These are phyloP conservation scores for Protonemura montana DNA, from an alignment of 2,888 invertebrate species.

Conservation along the genomic window DNA sequence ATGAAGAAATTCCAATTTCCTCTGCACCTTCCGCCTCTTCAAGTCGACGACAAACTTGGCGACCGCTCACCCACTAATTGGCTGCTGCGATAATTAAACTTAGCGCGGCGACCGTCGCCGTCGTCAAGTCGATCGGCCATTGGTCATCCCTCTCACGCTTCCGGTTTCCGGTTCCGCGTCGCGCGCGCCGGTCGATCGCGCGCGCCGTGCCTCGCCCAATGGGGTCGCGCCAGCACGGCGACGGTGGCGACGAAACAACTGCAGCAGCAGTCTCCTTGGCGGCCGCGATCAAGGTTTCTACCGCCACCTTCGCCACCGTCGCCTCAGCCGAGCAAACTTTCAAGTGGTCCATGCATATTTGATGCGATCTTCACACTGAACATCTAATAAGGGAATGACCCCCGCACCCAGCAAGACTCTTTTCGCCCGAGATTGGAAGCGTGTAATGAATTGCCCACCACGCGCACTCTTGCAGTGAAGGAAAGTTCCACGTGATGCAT, in stretches of 20 bases:
- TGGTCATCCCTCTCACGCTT: not conserved
- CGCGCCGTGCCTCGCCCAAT: constrained; percentile 14
- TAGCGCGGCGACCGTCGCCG: not conserved
- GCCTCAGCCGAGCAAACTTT: constrained; percentile 17
- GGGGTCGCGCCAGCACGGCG: not conserved
- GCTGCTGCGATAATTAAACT: not conserved
- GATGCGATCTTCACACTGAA: constrained; percentile 35
- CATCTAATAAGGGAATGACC: constrained; percentile 39
- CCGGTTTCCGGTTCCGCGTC: not conserved
- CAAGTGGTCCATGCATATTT: constrained; percentile 39
- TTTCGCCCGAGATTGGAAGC: constrained; percentile 18
- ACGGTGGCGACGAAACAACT: not conserved
- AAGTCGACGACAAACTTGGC: not conserved
- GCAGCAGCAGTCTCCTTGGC: not conserved
- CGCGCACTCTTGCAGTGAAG: not conserved
- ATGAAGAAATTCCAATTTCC: constrained; percentile 12
- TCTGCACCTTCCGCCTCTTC: not conserved
- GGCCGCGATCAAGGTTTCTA: not conserved
- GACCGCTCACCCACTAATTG: not conserved
- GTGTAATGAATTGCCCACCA: not conserved
- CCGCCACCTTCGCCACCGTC: not conserved
- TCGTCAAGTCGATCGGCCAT: not conserved
- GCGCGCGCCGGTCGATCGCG: constrained; percentile 15
- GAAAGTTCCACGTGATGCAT: not conserved
- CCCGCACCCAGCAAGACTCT: constrained; percentile 5